These are phyloP conservation scores for Digitonthophagus gazella DNA, from an alignment of 2,888 invertebrate species.

Conservation along the genomic window DNA sequence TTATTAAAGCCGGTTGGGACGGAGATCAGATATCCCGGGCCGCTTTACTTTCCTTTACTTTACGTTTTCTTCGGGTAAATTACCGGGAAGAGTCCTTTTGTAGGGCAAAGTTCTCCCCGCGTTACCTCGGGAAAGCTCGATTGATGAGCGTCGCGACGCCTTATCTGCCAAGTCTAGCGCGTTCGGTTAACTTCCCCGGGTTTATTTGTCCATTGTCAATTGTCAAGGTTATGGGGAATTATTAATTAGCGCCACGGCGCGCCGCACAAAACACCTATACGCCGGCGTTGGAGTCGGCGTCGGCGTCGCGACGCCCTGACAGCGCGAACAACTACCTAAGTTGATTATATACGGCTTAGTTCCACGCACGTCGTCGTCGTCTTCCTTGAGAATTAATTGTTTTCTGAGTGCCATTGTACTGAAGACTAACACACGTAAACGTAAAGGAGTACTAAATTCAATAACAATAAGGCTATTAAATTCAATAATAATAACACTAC, in stretches of 20 bases:
- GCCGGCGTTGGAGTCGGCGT: no score
- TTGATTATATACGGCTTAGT: conserved; percentile 3
- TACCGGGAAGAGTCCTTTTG: background rate
- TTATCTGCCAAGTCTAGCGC: background rate
- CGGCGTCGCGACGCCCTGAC: background rate
- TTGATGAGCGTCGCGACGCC: background rate
- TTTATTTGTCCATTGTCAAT: background rate
- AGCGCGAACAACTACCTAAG: conserved; percentile 3
- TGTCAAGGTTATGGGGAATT: background rate
- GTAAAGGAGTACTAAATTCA: background rate
- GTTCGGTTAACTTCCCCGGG: background rate
- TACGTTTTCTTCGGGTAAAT: background rate
- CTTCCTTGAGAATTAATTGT: background rate
- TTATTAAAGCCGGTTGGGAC: no score
- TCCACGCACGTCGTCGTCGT: background rate
- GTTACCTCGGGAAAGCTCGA: background rate
- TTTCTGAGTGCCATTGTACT: background rate
- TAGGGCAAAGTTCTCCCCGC: background rate
- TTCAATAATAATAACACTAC: no score
- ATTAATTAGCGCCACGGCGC: background rate
- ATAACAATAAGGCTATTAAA: no score
- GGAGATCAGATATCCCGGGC: background rate
- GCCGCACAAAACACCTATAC: background rate
- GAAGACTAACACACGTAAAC: background rate
- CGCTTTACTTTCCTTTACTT: no score